phyloP scores from a whole-genome alignment of 2,888 invertebrate genomes.

The Drepana falcataria region DNA sequence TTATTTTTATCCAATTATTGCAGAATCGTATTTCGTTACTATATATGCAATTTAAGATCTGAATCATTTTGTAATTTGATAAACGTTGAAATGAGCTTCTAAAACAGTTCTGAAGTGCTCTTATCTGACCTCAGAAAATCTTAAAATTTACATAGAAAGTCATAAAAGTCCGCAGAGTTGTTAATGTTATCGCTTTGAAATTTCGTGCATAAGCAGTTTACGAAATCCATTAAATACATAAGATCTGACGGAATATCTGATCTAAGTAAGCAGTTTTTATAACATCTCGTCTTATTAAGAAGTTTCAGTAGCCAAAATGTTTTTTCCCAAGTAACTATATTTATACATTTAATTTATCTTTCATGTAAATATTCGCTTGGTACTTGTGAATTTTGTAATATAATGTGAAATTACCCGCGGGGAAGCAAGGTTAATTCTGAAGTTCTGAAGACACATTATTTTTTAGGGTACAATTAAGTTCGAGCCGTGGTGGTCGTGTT shows the following conservation, averaged over 20 bases:
- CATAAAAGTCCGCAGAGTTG: background rate
- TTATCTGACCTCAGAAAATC: background rate
- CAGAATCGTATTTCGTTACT: too few relatives aligned
- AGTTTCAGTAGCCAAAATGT: constrained; percentile 20
- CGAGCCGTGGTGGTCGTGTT: too few relatives aligned
- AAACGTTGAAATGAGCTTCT: background rate
- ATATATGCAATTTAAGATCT: too few relatives aligned
- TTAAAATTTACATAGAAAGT: background rate
- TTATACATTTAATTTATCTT: constrained; percentile 3
- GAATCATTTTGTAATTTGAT: background rate
- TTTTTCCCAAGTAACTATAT: constrained; percentile 5
- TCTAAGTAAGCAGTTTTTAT: constrained; percentile 29
- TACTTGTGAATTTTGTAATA: constrained; percentile 3
- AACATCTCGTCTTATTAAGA: constrained; percentile 37
- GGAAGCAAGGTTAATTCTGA: constrained; percentile 3
- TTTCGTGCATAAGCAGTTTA: constrained; percentile 32
- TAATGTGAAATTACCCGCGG: constrained; percentile 8
- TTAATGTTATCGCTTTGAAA: constrained; percentile 12
- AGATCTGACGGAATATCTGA: constrained; percentile 28
- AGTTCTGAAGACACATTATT: background rate
- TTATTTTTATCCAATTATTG: too few relatives aligned
- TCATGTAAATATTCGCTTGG: constrained; percentile 1
- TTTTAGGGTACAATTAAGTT: background rate
- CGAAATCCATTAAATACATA: constrained; percentile 35
- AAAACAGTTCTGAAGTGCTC: background rate